Evolutionary conservation across 2,888 invertebrate species (phyloP).

Genomic region (Gymnoscelis rufifasciata): DNA sequence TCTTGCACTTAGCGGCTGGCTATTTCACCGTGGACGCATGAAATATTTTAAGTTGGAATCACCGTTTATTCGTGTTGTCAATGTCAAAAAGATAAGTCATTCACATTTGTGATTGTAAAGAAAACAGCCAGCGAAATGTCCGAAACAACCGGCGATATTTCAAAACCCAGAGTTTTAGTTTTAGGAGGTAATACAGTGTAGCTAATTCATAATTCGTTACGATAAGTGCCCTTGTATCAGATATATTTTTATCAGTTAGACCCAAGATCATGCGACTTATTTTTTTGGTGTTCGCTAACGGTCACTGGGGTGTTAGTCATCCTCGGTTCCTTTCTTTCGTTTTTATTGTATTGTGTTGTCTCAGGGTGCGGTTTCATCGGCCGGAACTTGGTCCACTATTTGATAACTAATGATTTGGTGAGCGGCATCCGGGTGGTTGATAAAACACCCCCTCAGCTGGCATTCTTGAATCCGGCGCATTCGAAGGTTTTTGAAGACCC

Average conservation of each 20-base stretch:
- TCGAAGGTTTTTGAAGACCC: conserved; percentile 85
- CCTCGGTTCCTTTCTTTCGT: conserved; percentile 31
- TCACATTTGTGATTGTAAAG: conserved; percentile 46
- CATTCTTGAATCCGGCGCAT: conserved; percentile 90
- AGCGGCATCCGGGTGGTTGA: conserved; percentile 89
- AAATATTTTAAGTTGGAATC: conserved; percentile 11
- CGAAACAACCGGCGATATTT: conserved; percentile 66
- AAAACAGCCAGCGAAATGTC: conserved; percentile 64
- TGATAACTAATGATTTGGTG: conserved; percentile 87
- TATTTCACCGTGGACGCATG: too few species aligned
- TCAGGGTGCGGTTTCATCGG: conserved; percentile 96
- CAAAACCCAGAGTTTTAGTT: conserved; percentile 68
- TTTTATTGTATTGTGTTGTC: conserved; percentile 41
- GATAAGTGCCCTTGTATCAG: not conserved
- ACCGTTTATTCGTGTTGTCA: conserved; percentile 2
- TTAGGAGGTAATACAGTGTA: conserved; percentile 62
- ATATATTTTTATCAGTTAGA: not conserved
- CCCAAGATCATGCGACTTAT: conserved; percentile 21
- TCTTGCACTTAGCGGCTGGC: too few species aligned
- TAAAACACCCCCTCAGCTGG: conserved; percentile 95
- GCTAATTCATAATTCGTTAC: conserved; percentile 1
- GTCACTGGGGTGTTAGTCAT: conserved; percentile 68
- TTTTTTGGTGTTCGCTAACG: conserved; percentile 54
- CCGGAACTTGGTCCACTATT: conserved; percentile 89
- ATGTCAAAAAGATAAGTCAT: conserved; percentile 32